A percentile compares a stretch with the other conserved stretches of the same genome.
Evolutionary conservation across 1,140 invertebrate species (phyloP).

Genomic region (Drosophila saltans): DNA sequence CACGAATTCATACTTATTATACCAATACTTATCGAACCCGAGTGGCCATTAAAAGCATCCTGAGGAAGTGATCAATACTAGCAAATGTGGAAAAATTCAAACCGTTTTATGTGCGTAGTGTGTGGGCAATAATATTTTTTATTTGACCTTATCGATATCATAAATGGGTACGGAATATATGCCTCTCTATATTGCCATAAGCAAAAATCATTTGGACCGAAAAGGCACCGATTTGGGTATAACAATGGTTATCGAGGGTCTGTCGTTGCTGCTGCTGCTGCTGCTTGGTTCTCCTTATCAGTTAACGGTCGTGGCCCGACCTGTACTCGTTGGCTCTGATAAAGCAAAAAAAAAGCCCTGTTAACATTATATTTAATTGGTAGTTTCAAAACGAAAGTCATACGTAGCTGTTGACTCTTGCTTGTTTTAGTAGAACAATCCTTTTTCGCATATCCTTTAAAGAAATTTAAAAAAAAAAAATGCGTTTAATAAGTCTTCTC

Average conservation of each 20-base stretch:
- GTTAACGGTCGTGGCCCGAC: conserved; percentile 35
- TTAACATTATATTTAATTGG: conserved; percentile 81
- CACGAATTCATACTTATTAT: conserved; percentile 6
- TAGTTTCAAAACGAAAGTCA: conserved; percentile 69
- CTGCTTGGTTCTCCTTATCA: conserved; percentile 50
- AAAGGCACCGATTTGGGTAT: conserved; percentile 15
- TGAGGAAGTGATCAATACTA: conserved; percentile 52
- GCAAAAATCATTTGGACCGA: conserved; percentile 16
- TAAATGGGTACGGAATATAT: background rate
- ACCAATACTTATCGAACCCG: conserved; percentile 16
- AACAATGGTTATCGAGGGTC: conserved; percentile 12
- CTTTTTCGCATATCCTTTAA: background rate
- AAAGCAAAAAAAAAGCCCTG: conserved; percentile 73
- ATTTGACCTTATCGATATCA: conserved; percentile 26
- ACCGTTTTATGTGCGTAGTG: background rate
- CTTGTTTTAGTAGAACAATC: background rate
- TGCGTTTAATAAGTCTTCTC: conserved; percentile 25
- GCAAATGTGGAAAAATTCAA: background rate
- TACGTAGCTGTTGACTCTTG: conserved; percentile 47
- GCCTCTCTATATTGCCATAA: background rate
- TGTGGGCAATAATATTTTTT: conserved; percentile 24
- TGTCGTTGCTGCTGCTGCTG: conserved; percentile 20
- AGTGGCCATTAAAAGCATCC: conserved; percentile 38
- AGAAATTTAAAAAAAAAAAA: conserved; percentile 7
- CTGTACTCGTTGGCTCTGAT: conserved; percentile 19